phyloP scores from a whole-genome alignment of 2,113 vertebrate species.

The Porphyrio hochstetteri region DNA sequence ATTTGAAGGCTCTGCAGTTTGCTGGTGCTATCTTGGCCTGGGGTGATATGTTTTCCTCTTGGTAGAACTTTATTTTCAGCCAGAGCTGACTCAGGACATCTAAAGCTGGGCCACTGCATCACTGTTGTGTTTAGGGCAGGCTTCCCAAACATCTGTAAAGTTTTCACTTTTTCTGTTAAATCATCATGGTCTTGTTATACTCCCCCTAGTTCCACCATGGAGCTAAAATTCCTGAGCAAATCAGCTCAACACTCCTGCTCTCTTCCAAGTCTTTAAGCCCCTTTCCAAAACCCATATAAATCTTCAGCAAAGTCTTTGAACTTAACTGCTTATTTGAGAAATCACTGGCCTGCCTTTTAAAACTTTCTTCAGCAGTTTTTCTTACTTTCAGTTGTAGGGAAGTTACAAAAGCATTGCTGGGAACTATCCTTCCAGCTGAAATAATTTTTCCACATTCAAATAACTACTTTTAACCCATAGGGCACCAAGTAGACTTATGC shows the following conservation, averaged over 20 bases:
- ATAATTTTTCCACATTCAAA: background rate
- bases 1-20: background rate
- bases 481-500: background rate
- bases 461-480: background rate
- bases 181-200: background rate
- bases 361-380: background rate
- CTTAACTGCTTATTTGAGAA: constrained; percentile 1
- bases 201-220: background rate
- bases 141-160: background rate
- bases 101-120: background rate
- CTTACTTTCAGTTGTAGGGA: background rate
- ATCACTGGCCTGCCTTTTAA: background rate
- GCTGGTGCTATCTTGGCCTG: background rate
- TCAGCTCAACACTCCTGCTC: background rate
- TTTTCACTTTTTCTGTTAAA: background rate
- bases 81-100: background rate
- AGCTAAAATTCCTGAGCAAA: constrained; percentile 13
- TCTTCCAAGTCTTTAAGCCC: background rate
- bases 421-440: background rate
- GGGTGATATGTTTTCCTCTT: background rate
- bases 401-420: background rate
- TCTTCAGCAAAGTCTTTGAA: background rate
- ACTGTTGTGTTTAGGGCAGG: background rate
- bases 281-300: background rate
- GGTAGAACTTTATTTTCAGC: background rate